Conservation (phyloP, 1,140 invertebrate species). For the Apis dorsata region DNA sequence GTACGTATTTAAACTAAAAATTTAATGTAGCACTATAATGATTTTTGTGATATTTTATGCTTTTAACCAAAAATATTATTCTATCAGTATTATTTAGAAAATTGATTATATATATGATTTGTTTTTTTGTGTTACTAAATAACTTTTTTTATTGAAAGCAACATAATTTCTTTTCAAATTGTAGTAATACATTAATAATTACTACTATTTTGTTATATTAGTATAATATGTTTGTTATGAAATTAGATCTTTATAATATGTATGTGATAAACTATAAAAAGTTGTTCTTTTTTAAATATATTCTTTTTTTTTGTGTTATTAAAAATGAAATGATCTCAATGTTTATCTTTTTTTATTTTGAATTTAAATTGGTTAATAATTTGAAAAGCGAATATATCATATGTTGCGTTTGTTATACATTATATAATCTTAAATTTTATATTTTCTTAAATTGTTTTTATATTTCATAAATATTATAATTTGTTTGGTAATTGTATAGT, state of each 20-base stretch:
- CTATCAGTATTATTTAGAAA: constrained; percentile 27
- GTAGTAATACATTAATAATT: constrained; percentile 29
- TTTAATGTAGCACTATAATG: not conserved
- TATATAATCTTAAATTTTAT: constrained; percentile 3
- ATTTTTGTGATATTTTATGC: constrained; percentile 24
- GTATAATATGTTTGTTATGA: not conserved
- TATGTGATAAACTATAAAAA: not conserved
- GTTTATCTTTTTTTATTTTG: not conserved
- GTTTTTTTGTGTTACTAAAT: not conserved
- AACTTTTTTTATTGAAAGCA: constrained; percentile 1
- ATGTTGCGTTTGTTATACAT: constrained; percentile 11
- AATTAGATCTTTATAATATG: not conserved
- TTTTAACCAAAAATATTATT: constrained; percentile 20
- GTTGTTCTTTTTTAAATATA: not conserved
- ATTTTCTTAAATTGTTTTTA: not conserved
- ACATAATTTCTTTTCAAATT: not conserved
- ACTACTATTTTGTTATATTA: not conserved
- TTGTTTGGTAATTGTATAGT: constrained; percentile 6
- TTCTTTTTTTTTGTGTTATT: constrained; percentile 25
- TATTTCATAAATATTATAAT: constrained; percentile 1
- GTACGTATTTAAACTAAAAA: constrained; percentile 33
- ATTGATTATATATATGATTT: constrained; percentile 8
- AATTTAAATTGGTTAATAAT: not conserved
- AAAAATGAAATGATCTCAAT: not conserved
- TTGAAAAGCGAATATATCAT: not conserved